Evolutionary conservation across 2,113 vertebrate species (phyloP), one percentile per base, ranked within the genome.

Genomic region (Tachysurus vachellii): DNA sequence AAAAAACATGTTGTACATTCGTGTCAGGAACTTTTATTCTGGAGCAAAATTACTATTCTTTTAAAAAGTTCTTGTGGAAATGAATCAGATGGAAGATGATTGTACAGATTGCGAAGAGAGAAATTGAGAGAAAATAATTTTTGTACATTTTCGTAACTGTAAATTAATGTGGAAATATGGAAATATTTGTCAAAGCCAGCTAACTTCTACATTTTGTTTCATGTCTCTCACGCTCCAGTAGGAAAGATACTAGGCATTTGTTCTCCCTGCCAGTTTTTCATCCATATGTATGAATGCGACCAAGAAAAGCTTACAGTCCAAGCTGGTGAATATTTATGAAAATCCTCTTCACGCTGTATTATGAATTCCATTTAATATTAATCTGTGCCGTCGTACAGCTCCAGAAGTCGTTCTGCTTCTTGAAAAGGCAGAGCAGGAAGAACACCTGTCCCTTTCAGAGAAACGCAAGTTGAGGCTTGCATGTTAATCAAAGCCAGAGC

Each of bases 351-450:
- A 85, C 44, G 88, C 88, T 90, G 82, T 90, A 90, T 92, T 88
- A 91, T 88, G 85, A 91, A 91, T 90, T 90, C 88, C 71, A 79
- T 92, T 93, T 91, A 91, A 91, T 93, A 92, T 93, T 91, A 93
- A 92, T 93, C 88, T 88, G 47, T 88, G 87, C 88, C n/a, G 84
- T 90, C 86, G 77, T 88, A 88, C 83, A 86, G 61, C 88, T 89
- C 88, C 80, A 85, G 86, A 85, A 89, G 81, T 82, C 54, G 50
- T 73, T 87, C 77, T 80, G 56, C 42, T 73, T 66, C 82, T 82
- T 87, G 87, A 85, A 88, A 89, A 85, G 83, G 36, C 47, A 36
- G 83, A 88, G 73, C 56, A n/a, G 86, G 80, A 91, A 84, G 59
- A 86, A 86, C 88, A 91, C 88, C 89, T 90, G 89, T 81, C 80